These are phyloP conservation scores for Gadus macrocephalus DNA, from an alignment of 2,113 vertebrate genomes.

Conservation along the genomic window DNA sequence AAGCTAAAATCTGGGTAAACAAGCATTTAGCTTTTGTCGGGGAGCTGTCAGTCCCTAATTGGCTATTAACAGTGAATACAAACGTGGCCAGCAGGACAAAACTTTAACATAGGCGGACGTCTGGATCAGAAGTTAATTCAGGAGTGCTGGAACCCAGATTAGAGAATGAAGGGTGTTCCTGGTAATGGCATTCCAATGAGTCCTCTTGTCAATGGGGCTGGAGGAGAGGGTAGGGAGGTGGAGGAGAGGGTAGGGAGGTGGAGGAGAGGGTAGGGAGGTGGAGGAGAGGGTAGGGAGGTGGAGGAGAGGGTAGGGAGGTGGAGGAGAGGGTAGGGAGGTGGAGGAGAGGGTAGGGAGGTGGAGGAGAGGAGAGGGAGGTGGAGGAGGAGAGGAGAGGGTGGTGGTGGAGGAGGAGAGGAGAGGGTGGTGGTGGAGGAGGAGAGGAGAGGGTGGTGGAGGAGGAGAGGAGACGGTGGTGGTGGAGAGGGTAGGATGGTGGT, in stretches of 20 bases:
- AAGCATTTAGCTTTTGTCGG: no score
- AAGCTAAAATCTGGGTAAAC: no score
- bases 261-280: neutral
- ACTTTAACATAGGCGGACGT: no score
- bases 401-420: neutral
- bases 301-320: neutral
- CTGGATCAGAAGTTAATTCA: no score
- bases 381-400: neutral
- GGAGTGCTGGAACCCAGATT: no score
- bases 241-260: conserved; percentile 25
- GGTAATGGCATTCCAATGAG: no score
- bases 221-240: neutral
- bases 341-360: neutral
- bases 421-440: conserved; percentile 2
- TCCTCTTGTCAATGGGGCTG: no score
- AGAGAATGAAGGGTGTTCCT: no score
- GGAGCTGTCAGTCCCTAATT: no score
- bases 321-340: neutral
- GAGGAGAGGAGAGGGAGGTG: neutral
- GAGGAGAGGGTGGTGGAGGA: neutral
- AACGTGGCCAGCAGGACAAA: no score
- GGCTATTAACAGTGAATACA: no score
- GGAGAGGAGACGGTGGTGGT: neutral
- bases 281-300: no score
- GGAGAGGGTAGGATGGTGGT: neutral